Percentiles rank a stretch among this genome's conserved stretches.
Conservation (phyloP, 1,140 invertebrate species). For the Drosophila mayri region DNA sequence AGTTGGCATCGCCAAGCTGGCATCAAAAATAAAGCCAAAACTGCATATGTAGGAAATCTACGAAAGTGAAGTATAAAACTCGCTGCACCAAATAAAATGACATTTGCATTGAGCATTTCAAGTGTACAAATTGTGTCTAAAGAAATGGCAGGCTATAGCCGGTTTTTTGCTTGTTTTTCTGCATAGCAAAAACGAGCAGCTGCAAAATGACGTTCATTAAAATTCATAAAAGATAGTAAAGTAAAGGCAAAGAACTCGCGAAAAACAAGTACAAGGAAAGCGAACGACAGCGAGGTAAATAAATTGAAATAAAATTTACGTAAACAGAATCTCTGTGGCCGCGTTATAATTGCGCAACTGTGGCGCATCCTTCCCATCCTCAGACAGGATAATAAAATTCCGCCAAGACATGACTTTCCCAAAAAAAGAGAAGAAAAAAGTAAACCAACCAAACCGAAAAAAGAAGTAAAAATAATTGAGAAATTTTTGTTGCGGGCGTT, state of each 20-base stretch:
- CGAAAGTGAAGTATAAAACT: constrained; percentile 33
- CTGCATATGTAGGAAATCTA: constrained; percentile 52
- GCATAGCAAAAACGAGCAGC: constrained; percentile 66
- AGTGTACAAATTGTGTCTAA: constrained; percentile 58
- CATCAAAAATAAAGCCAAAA: constrained; percentile 37
- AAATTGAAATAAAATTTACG: constrained; percentile 75
- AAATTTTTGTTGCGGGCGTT: constrained; percentile 55
- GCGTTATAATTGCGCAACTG: constrained; percentile 71
- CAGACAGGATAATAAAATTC: constrained; percentile 73
- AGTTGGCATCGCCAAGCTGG: constrained; percentile 57
- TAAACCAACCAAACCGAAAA: constrained; percentile 22
- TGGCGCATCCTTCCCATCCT: constrained; percentile 54
- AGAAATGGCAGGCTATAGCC: constrained; percentile 15
- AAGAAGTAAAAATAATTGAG: constrained; percentile 51
- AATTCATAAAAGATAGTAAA: constrained; percentile 70
- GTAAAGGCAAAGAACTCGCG: constrained; percentile 28
- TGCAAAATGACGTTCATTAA: constrained; percentile 65
- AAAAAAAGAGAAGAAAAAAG: constrained; percentile 26
- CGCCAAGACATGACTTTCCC: constrained; percentile 46
- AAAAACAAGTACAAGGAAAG: constrained; percentile 12
- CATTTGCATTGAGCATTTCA: constrained; percentile 71
- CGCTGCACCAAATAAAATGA: constrained; percentile 36
- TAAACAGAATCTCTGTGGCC: constrained; percentile 68
- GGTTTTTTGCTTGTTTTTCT: constrained; percentile 30
- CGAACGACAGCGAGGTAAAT: constrained; percentile 42